These are phyloP conservation scores for Tamias sibiricus DNA, from an alignment of 2,113 vertebrate species.

Conservation along the genomic window DNA sequence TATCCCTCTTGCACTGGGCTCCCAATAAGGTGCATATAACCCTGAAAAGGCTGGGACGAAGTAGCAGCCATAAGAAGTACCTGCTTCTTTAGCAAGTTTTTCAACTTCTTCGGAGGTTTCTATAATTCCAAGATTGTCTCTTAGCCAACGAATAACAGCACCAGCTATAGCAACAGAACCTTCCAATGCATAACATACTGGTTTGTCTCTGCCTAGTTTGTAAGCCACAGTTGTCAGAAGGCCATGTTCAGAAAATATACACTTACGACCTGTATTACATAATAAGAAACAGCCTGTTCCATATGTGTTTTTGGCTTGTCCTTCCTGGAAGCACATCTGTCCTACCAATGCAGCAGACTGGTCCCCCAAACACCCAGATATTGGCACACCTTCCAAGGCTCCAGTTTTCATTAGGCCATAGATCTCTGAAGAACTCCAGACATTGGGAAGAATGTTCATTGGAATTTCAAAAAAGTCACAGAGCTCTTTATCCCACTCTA, in stretches of 20 bases:
- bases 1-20: slow-evolving; percentile 96
- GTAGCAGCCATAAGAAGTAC: slow-evolving; percentile 96
- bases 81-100: slow-evolving; percentile 91
- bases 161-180: slow-evolving; percentile 97
- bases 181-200: slow-evolving; percentile 95
- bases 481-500: slow-evolving; percentile 96
- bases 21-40: slow-evolving; percentile 98
- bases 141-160: slow-evolving; percentile 95
- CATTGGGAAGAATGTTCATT: slow-evolving; percentile 93
- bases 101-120: slow-evolving; percentile 91
- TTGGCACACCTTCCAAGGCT: slow-evolving; percentile 91
- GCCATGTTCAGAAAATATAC: slow-evolving; percentile 94
- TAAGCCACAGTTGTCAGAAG: slow-evolving; percentile 97
- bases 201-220: slow-evolving; percentile 92
- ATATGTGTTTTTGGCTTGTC: slow-evolving; percentile 98
- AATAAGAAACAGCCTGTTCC: slow-evolving; percentile 97
- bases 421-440: slow-evolving; percentile 96
- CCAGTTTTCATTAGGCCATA: slow-evolving; percentile 93
- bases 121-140: slow-evolving; percentile 96
- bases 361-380: slow-evolving; percentile 97
- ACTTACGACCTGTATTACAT: slow-evolving; percentile 95
- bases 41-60: slow-evolving; percentile 98
- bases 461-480: slow-evolving; percentile 97
- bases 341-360: slow-evolving; percentile 97
- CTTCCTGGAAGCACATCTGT: slow-evolving; percentile 96